Evolutionary conservation across 2,113 vertebrate species (phyloP).

Genomic region (Dendrocopos noguchii): DNA sequence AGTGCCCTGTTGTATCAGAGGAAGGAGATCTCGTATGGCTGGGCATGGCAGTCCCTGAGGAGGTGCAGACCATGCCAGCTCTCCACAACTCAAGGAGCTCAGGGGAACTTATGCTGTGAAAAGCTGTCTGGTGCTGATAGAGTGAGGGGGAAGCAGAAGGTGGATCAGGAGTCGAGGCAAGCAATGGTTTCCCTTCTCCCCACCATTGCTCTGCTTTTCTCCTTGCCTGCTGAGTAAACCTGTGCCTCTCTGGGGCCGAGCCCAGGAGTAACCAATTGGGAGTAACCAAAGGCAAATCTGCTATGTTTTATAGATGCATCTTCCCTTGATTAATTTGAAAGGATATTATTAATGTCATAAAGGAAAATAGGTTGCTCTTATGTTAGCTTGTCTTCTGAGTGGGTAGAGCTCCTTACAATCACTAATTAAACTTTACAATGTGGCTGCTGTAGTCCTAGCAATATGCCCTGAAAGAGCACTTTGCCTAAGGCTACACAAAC

Average conservation of each 20-base stretch:
- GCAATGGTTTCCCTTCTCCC: background rate
- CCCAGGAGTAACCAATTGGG: background rate
- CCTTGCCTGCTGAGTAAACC: background rate
- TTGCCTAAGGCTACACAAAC: background rate
- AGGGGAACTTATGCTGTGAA: background rate
- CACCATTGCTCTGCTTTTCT: background rate
- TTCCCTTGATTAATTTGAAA: slow-evolving; percentile 17
- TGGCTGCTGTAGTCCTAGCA: background rate
- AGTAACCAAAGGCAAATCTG: background rate
- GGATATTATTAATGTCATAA: background rate
- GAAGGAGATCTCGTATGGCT: background rate
- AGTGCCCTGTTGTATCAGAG: background rate
- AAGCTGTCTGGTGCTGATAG: background rate
- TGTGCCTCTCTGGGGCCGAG: background rate
- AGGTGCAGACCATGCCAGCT: background rate
- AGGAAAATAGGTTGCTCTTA: slow-evolving; percentile 10
- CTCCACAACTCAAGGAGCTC: rapidly evolving
- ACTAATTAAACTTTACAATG: slow-evolving; percentile 28
- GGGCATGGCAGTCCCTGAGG: background rate
- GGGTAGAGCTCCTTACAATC: background rate
- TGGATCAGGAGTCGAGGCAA: background rate
- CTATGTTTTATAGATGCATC: background rate
- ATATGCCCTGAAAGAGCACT: background rate
- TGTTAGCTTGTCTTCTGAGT: slow-evolving; percentile 14
- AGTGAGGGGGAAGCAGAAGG: background rate